These are phyloP conservation scores for Gorsachius goisagi DNA, from an alignment of 2,113 vertebrate genomes.

Conservation along the genomic window DNA sequence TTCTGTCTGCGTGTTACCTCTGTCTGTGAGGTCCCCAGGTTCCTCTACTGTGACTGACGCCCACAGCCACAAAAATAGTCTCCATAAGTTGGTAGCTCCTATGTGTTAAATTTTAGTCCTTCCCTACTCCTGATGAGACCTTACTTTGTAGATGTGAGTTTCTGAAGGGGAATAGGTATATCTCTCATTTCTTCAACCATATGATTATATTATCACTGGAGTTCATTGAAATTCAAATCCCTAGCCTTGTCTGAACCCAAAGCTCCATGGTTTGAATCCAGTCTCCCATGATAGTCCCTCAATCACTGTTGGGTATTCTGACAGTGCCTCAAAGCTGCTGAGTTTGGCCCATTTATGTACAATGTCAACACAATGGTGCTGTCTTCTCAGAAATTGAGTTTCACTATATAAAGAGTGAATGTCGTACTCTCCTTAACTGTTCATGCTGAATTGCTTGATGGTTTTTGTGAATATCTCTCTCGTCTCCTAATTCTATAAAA, in stretches of 20 bases:
- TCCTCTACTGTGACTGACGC: background rate
- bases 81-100: background rate
- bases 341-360: background rate
- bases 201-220: background rate
- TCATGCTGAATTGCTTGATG: background rate
- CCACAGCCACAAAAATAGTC: accelerated
- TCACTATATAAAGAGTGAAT: background rate
- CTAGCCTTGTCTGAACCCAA: background rate
- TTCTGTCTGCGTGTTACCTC: background rate
- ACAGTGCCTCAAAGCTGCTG: background rate
- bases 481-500: background rate
- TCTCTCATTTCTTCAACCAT: background rate
- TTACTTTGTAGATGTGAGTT: background rate
- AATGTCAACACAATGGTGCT: background rate
- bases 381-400: background rate
- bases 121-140: background rate
- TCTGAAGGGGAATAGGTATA: background rate
- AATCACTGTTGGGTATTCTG: background rate
- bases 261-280: background rate
- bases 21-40: background rate
- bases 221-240: background rate
- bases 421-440: background rate
- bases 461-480: background rate
- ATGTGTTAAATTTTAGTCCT: background rate
- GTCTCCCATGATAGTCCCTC: background rate